These are phyloP conservation scores for Myotis vivesi DNA, from an alignment of 2,797 vertebrate species.

Conservation along the genomic window DNA sequence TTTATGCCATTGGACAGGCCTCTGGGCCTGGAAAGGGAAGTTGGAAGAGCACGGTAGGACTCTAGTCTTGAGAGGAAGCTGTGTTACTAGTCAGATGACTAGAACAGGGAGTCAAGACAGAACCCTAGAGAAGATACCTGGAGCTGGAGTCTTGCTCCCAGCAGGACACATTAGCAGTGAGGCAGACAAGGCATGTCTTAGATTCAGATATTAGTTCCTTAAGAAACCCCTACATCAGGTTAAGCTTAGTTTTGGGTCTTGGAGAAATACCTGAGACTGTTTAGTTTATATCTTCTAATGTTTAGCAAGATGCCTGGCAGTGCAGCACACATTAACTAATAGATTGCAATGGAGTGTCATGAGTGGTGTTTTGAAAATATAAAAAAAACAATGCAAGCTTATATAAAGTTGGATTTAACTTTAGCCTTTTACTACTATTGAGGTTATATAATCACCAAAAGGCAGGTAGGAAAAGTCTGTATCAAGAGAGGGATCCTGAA, in stretches of 20 bases:
- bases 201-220: not conserved
- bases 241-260: not conserved
- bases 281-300: not conserved
- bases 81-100: not conserved
- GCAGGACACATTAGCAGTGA: not conserved
- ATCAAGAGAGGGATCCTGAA: not conserved
- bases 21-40: not conserved
- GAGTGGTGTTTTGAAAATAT: not conserved
- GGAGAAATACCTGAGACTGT: not conserved
- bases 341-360: not conserved
- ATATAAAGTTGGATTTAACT: not conserved
- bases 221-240: not conserved
- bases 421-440: not conserved
- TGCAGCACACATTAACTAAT: not conserved
- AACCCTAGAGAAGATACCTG: not conserved
- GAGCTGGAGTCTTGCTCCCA: not conserved
- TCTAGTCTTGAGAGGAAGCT: not conserved
- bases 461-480: not conserved
- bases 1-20: not conserved
- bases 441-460: not conserved
- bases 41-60: not conserved
- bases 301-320: not conserved
- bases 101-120: not conserved
- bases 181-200: not conserved
- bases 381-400: not conserved